These are phyloP conservation scores for Melanaphis sacchari DNA, from an alignment of 1,140 invertebrate species.

Conservation along the genomic window DNA sequence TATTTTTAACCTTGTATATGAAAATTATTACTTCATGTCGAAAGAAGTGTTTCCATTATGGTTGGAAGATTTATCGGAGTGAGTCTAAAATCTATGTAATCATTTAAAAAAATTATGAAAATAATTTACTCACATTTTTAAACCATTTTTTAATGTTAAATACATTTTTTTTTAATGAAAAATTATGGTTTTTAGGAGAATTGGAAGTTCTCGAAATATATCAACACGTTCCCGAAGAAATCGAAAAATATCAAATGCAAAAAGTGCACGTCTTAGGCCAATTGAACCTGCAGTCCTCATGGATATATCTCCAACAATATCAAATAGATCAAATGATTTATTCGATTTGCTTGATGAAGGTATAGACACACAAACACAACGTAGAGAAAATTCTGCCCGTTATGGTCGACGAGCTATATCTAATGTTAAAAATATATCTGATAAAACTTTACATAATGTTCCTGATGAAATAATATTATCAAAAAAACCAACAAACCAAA, in stretches of 20 bases:
- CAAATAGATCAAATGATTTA: slow-evolving; percentile 35
- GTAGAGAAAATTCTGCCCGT: slow-evolving; percentile 56
- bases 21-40: slow-evolving; percentile 49
- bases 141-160: background rate
- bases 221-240: slow-evolving; percentile 27
- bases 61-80: slow-evolving; percentile 61
- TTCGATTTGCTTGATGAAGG: slow-evolving; percentile 51
- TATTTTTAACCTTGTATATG: slow-evolving; percentile 14
- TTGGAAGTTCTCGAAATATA: slow-evolving; percentile 34
- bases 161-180: background rate
- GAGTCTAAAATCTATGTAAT: background rate
- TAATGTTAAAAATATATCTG: slow-evolving; percentile 28
- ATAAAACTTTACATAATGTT: background rate
- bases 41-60: slow-evolving; percentile 60
- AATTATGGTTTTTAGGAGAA: slow-evolving; percentile 28
- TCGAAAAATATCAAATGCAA: slow-evolving; percentile 44
- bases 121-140: background rate
- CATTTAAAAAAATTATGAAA: background rate
- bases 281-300: background rate
- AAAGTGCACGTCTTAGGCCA: slow-evolving; percentile 44
- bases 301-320: slow-evolving; percentile 49
- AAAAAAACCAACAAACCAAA: slow-evolving; percentile 10
- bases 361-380: background rate
- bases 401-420: slow-evolving; percentile 56
- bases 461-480: background rate